Evolutionary conservation across 2,113 vertebrate genomes (phyloP).

Genomic region (Maccullochella peelii): DNA sequence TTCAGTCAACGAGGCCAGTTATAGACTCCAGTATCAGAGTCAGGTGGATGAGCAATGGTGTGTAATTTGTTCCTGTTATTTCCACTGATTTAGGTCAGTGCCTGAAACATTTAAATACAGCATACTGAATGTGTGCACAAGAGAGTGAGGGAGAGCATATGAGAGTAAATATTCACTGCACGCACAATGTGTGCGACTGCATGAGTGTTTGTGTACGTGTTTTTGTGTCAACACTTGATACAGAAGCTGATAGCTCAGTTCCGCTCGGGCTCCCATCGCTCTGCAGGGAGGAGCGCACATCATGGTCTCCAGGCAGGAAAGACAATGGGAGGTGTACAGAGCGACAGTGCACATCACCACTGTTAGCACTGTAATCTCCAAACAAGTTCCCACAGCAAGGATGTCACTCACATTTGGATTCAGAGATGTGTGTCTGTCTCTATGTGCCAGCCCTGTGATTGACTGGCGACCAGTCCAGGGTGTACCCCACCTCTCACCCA

Average conservation of each 20-base stretch:
- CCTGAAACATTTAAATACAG: conserved; percentile 32
- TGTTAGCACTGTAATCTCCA: conserved; percentile 48
- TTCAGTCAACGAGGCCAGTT: conserved; percentile 11
- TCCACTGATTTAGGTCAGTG: conserved; percentile 43
- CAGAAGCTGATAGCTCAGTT: conserved; percentile 33
- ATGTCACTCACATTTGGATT: conserved; percentile 19
- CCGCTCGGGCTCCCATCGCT: conserved; percentile 28
- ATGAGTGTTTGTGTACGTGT: not conserved
- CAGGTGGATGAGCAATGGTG: conserved; percentile 48
- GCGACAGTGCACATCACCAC: conserved; percentile 32
- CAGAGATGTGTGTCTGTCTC: no score
- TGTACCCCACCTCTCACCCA: no score
- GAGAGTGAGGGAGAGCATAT: not conserved
- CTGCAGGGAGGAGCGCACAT: conserved; percentile 39
- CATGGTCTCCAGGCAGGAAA: conserved; percentile 53
- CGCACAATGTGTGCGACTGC: not conserved
- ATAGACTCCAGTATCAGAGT: conserved; percentile 26
- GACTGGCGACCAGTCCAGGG: no score
- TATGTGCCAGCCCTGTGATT: no score
- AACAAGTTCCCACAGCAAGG: conserved; percentile 22
- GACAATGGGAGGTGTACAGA: conserved; percentile 33
- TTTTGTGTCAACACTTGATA: conserved; percentile 16
- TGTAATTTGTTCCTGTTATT: conserved; percentile 50
- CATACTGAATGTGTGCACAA: conserved; percentile 1
- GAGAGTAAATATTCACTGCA: conserved; percentile 27